A percentile compares a stretch with the other conserved stretches of the same genome.
Conservation (phyloP, 2,113 vertebrate genomes). For the Bujurquina vittata region DNA sequence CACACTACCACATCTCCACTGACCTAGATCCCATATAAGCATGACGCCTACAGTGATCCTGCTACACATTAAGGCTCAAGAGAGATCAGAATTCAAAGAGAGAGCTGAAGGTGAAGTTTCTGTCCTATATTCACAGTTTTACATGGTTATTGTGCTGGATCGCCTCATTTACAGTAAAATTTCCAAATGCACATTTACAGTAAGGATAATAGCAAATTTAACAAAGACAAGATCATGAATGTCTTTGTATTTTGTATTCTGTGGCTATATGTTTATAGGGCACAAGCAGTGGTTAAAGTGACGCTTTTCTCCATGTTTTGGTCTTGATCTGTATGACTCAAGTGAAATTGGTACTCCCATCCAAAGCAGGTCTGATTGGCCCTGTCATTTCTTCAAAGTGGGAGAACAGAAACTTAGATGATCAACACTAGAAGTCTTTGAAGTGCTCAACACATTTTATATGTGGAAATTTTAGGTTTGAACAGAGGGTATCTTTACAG, state of each 20-base stretch:
- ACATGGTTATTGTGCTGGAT: neutral
- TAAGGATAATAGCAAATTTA: neutral
- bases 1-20: conserved; percentile 42
- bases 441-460: conserved; percentile 25
- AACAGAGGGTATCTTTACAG: conserved; percentile 43
- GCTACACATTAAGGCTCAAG: conserved; percentile 56
- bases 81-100: conserved; percentile 33
- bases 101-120: conserved; percentile 18
- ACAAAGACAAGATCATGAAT: neutral
- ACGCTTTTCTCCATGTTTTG: conserved; percentile 5
- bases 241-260: neutral
- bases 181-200: neutral
- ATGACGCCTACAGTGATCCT: conserved; percentile 56
- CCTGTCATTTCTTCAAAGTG: conserved; percentile 39
- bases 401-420: neutral
- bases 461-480: conserved; percentile 34
- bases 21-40: conserved; percentile 73
- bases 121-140: neutral
- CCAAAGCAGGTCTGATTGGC: neutral
- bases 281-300: neutral
- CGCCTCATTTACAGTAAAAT: neutral
- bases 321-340: neutral
- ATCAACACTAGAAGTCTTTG: conserved; percentile 35
- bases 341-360: conserved; percentile 20
- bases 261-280: neutral